Base-by-base conservation (phyloP, 2,113 vertebrate species). In the Hystrix cristata region DNA sequence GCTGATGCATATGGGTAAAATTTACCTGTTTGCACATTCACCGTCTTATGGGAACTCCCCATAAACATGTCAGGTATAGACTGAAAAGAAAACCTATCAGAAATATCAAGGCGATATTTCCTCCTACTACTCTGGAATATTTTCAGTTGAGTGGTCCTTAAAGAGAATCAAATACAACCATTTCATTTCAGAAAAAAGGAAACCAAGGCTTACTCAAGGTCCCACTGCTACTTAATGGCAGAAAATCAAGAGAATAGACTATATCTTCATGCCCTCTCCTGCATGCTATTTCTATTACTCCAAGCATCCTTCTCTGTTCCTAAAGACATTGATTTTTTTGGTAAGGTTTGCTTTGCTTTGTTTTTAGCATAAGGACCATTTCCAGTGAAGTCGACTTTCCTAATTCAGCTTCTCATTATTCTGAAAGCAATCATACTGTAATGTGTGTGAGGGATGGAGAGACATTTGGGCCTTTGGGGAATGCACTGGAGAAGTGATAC, bases 391-490 rank as follows among this genome's bases (percentile, higher is more conserved):
- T 21, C 67, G 57, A 43, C 80, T 74, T 85, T 29, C 81, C 60
- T 76, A 80, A 96, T 92, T 62, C 53, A n/a, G 74, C 62, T 84
- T 86, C 78, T 93, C 71, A 29, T 76, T 89, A 79, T 46, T 96
- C 27, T 59, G 23, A 86, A 19, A 76, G 55, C 51, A 53, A 82
- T 79, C 76, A 34, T 21, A 5, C 46, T 69, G 31, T 34, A 46
- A 87, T 25, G 31, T 43, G 15, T n/a, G 7, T 55, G 46, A 76
- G 79, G 53, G 64, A 67, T 34, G 48, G 16, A 76, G 78, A 87
- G 76, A 48, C 43, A 55, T 46, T 8, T 4, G 65, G 18, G 65
- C 21, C 82, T 74, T 27, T 76, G 46, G 94, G 31, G 38, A 87
- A 64, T 27, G 25, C 90, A 11, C 9, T 65, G 57, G 0, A 55